Base-by-base conservation (phyloP, 2,888 invertebrate species). In the Eubasilissa splendida region DNA sequence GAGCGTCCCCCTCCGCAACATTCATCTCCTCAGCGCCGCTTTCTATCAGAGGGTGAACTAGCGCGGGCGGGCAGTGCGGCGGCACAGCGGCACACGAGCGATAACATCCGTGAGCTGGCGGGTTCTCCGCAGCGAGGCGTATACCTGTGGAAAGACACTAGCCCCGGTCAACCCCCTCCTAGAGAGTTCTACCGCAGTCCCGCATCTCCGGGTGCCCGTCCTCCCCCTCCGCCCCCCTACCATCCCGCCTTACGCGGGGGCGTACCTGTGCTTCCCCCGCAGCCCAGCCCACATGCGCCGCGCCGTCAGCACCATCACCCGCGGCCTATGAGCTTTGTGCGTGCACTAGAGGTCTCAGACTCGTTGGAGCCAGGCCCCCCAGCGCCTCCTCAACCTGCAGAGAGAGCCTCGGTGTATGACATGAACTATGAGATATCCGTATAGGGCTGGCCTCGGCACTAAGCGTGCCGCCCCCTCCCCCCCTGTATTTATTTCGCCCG, bases 391-490 rank as follows among this genome's bases (percentile, higher is more conserved):
- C 84, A 87, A 78, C 89, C 95, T 14, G 95, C 96, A 74, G 96
- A 96, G 88, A 94, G 96, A 86, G 95, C 95, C 86, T 96, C 96
- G 89, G 95, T 96, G 85, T 97, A 97, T 89, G 97, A 97, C 89
- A 96, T 96, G 94, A 97, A 96, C 91, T 97, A 97, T 89, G 97
- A 97, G 90, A 97, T 97, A 91, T 96, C 96, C 85, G 97, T 97
- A 92, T 97, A 95, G 96, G 90, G 88, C 87, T 88, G 88, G 87
- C 87, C 84, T 77, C 84, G 84, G 84, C 84, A 84, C 84, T 84
- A 81, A 76, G 76, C 77, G 83, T 83, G 83, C 83, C 83, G 65
- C 79, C 82, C 79, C 77, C 81, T 76, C 75, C 76, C 73, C 79
- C 70, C 77, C 76, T 66, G 52, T 70, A 52, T 12, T 71, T 71